A percentile compares a stretch with the other conserved stretches of the same genome.
Evolutionary conservation across 2,888 invertebrate genomes (phyloP).

Genomic region (Luperina nickerlii): DNA sequence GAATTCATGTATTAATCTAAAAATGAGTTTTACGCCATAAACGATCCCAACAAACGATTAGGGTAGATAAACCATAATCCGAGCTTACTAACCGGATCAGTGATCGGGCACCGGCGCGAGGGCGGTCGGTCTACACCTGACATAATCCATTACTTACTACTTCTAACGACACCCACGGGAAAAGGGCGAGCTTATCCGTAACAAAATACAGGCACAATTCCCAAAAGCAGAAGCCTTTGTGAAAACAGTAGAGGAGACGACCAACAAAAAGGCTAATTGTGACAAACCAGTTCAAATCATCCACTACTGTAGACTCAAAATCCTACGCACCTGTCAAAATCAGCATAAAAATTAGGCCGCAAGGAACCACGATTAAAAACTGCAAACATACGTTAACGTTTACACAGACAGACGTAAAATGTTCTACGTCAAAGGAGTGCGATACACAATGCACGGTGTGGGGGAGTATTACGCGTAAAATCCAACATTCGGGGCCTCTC

Average conservation of each 20-base stretch:
- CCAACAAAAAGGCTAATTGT: conserved; percentile 24
- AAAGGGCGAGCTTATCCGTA: conserved; percentile 36
- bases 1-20: conserved; percentile 24
- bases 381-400: conserved; percentile 52
- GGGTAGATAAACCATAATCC: conserved; percentile 46
- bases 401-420: conserved; percentile 49
- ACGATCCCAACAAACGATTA: conserved; percentile 39
- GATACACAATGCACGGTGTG: conserved; percentile 73
- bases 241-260: not conserved
- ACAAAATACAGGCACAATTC: conserved; percentile 30
- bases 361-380: conserved; percentile 51
- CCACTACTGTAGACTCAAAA: not conserved
- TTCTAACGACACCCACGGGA: conserved; percentile 48
- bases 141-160: conserved; percentile 54
- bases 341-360: conserved; percentile 13
- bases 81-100: conserved; percentile 44
- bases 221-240: conserved; percentile 20
- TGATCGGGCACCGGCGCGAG: conserved; percentile 33
- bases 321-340: not conserved
- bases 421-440: conserved; percentile 66
- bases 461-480: conserved; percentile 77
- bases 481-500: conserved; percentile 77
- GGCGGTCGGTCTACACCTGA: conserved; percentile 39
- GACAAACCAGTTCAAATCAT: not conserved
- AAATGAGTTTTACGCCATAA: conserved; percentile 33